Base-by-base conservation (phyloP, 2,113 vertebrate genomes). In the Hepsetus odoe region DNA sequence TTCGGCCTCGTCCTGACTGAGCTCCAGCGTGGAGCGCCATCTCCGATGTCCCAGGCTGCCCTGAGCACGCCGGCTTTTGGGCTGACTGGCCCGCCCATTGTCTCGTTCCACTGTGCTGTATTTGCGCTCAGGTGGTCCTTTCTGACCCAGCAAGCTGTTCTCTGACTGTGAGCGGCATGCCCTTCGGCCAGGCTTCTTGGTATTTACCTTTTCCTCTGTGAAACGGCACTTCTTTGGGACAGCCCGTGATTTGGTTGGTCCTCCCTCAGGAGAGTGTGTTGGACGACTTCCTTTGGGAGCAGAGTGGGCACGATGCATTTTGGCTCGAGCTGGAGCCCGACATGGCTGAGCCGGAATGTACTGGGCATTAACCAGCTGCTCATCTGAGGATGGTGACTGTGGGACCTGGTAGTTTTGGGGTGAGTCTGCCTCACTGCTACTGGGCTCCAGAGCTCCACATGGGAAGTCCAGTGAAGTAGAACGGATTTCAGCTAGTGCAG, bases 11-110 rank as follows among this genome's bases (percentile, higher is more conserved):
- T 80, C 94, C 77, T 92, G 93, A 80, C 93, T 94, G 32, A 96
- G 94, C 85, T 95, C 95, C 0, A 93, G 89, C 0, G 93, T 95
- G 13, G 95, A 96, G 56, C 93, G 90, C 94, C 94, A 96, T 66
- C 92, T 90, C 2, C 93, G 91, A 72, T 83, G 89, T 20, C 78
- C 72, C 4, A 82, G 66, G 3, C 85, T 80, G 61, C 88, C 90
- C 71, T 91, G 92, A 9, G 89, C 87, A 38, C 90, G 90, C 56
- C 89, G 90, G 0, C 82, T 85, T 76, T 74, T 91, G 30, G 78
- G 55, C 14, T 91, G 92, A 71, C 83, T 79, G 16, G 64, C 69
- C 0, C 84, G 88, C 5, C 83, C 82, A 10, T 92, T 91, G 1
- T 94, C 93, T 3, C 91, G 85, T 20, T 92, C 94, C 0, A 93